A percentile compares a stretch with the other conserved stretches of the same genome.
These are phyloP conservation scores for Cepaea nemoralis DNA, from an alignment of 1,140 invertebrate species.

Conservation along the genomic window DNA sequence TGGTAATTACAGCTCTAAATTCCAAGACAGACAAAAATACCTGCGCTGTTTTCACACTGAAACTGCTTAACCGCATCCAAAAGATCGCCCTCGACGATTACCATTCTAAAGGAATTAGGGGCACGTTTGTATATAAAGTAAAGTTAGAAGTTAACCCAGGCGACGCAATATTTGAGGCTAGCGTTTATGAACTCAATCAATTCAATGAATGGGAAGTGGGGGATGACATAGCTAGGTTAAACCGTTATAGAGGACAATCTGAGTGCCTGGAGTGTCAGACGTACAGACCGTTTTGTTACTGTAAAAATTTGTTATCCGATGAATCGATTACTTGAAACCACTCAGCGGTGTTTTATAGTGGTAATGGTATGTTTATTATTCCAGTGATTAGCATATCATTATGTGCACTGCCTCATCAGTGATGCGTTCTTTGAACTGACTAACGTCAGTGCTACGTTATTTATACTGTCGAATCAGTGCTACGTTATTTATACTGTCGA, in stretches of 20 bases:
- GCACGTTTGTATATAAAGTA: background rate
- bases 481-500: no score
- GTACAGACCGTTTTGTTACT: background rate
- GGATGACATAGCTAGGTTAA: background rate
- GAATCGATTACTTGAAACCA: no score
- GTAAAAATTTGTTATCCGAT: background rate
- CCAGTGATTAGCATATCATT: no score
- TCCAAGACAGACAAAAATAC: background rate
- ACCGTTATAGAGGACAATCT: background rate
- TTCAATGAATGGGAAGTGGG: background rate
- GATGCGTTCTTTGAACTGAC: no score
- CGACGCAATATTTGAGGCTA: slow-evolving; percentile 6
- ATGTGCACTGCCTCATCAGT: no score
- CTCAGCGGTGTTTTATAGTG: no score
- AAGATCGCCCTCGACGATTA: background rate
- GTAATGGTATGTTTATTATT: no score
- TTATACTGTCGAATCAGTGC: no score
- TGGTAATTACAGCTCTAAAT: background rate
- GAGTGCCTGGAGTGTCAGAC: background rate
- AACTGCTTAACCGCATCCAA: background rate
- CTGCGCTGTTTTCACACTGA: background rate
- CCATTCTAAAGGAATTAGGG: no score
- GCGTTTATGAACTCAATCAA: background rate
- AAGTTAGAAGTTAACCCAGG: background rate
- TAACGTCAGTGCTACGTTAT: no score